These are phyloP conservation scores for Toxonevra muliebris DNA, from an alignment of 2,888 invertebrate species.

Conservation along the genomic window DNA sequence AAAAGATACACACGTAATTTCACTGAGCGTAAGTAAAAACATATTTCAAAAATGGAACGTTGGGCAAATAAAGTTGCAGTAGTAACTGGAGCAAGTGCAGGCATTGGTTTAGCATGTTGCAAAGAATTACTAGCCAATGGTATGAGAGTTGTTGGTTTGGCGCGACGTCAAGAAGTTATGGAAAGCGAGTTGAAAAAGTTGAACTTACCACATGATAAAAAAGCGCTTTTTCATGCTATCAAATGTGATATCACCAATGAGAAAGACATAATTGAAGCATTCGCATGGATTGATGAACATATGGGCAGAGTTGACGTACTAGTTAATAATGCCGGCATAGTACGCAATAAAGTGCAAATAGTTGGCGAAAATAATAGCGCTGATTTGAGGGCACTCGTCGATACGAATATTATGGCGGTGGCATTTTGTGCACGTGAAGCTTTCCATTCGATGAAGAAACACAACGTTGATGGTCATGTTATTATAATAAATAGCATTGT, in stretches of 20 bases:
- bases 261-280: too few relatives aligned
- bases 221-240: too few relatives aligned
- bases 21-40: slow-evolving; percentile 9
- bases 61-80: slow-evolving; percentile 66
- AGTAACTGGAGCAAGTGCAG: slow-evolving; percentile 70
- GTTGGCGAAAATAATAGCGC: slow-evolving; percentile 43
- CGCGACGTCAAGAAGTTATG: too few relatives aligned
- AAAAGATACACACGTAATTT: too few relatives aligned
- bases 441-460: slow-evolving; percentile 64
- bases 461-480: slow-evolving; percentile 66
- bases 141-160: slow-evolving; percentile 50
- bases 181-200: too few relatives aligned
- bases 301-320: slow-evolving; percentile 69
- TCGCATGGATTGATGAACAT: slow-evolving; percentile 51
- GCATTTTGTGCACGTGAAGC: slow-evolving; percentile 66
- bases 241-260: too few relatives aligned
- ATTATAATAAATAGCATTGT: slow-evolving; percentile 64
- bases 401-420: slow-evolving; percentile 65
- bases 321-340: slow-evolving; percentile 68
- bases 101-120: slow-evolving; percentile 68
- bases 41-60: slow-evolving; percentile 47
- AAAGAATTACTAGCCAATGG: slow-evolving; percentile 65
- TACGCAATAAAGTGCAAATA: slow-evolving; percentile 24
- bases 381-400: slow-evolving; percentile 55
- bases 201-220: too few relatives aligned